A percentile compares a stretch with the other conserved stretches of the same genome.
phyloP scores from a whole-genome alignment of 2,797 vertebrate species.

The Argentina silus region DNA sequence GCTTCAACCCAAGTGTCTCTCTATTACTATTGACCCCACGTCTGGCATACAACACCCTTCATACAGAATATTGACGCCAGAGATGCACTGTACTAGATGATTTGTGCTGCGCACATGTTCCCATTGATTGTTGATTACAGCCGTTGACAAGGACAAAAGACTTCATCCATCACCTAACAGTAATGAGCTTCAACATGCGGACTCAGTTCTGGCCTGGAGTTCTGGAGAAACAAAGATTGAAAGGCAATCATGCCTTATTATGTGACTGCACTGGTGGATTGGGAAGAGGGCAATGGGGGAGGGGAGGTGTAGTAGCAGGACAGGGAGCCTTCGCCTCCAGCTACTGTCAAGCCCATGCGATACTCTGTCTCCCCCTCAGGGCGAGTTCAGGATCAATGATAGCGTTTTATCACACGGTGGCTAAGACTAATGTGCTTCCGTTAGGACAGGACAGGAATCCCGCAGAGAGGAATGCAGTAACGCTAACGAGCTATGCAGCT shows the following conservation, averaged over 20 bases:
- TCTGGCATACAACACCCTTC: conserved; percentile 70
- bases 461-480: conserved; percentile 65
- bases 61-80: conserved; percentile 70
- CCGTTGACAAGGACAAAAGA: conserved; percentile 54
- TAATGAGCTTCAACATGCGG: conserved; percentile 74
- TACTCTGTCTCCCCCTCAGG: conserved; percentile 34
- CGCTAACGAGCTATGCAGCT: conserved; percentile 72
- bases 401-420: conserved; percentile 54
- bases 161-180: conserved; percentile 69
- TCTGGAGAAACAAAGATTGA: conserved; percentile 68
- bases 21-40: conserved; percentile 73
- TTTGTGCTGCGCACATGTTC: conserved; percentile 71
- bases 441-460: conserved; percentile 65
- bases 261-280: conserved; percentile 51
- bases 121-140: conserved; percentile 77
- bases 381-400: conserved; percentile 62
- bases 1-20: conserved; percentile 58
- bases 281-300: conserved; percentile 8
- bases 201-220: conserved; percentile 61
- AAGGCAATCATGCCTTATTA: conserved; percentile 70
- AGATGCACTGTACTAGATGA: conserved; percentile 56
- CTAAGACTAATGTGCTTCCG: conserved; percentile 64
- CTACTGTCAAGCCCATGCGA: conserved; percentile 19
- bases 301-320: conserved; percentile 21
- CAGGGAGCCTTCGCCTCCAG: conserved; percentile 36